These are phyloP conservation scores for Babylonia areolata DNA, from an alignment of 1,140 invertebrate genomes.

Conservation along the genomic window DNA sequence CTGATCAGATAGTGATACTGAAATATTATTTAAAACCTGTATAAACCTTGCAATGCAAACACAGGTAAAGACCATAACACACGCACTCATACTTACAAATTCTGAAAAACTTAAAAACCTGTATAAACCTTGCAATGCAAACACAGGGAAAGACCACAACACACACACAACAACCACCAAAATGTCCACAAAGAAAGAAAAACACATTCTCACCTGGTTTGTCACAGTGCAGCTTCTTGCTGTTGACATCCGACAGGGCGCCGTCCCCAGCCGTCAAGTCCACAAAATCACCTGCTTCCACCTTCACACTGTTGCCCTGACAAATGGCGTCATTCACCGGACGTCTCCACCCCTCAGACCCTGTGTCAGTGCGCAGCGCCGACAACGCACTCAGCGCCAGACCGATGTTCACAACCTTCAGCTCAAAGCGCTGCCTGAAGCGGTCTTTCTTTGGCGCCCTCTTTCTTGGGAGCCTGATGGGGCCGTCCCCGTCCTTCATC, in stretches of 20 bases:
- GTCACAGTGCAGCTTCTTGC: constrained; percentile 12
- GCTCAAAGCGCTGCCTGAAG: neutral
- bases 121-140: too few species aligned
- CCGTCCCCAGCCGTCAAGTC: constrained; percentile 1
- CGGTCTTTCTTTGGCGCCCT: neutral
- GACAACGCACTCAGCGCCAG: neutral
- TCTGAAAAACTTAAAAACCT: too few species aligned
- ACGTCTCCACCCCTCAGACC: neutral
- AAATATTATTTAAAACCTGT: too few species aligned
- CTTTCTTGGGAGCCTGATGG: neutral
- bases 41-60: too few species aligned
- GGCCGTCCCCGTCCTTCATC: neutral
- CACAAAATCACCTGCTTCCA: neutral
- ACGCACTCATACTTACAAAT: too few species aligned
- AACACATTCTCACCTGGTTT: constrained; percentile 20
- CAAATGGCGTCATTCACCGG: too few species aligned
- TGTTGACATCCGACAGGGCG: neutral
- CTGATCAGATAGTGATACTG: too few species aligned
- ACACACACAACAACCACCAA: too few species aligned
- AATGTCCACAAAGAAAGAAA: neutral
- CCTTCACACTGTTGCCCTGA: neutral
- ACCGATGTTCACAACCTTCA: neutral
- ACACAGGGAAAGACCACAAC: too few species aligned
- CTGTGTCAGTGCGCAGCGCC: neutral
- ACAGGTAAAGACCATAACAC: too few species aligned